Evolutionary conservation across 2,888 invertebrate genomes (phyloP), one percentile per base, ranked within the genome.

Genomic region (Stomorhina lunata): DNA sequence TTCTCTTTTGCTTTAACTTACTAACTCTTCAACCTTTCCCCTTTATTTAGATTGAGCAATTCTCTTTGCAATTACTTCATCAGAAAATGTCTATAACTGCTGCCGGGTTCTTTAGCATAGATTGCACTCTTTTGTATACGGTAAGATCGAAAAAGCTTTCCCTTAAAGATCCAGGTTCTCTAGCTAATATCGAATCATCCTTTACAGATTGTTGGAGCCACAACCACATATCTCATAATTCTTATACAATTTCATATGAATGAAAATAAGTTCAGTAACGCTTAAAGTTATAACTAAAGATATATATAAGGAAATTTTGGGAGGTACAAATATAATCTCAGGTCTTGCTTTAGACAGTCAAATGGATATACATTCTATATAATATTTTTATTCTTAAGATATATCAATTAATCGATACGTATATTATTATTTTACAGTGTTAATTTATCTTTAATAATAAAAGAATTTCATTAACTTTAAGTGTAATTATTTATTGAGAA

Each of bases 11-110:
- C 2, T 12, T 27, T 65, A 12, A 65, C n/a, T 40, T 45, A 40
- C 9, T 48, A 48, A 17, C 15, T 22, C n/a, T 27, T 6, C 12
- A 0, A 10, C 10, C 0, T n/a, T 43, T 4, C 40, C 1, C 10
- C 2, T 20, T 7, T 9, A 50, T 72, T 22, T 61, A 92, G 92
- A 90, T 92, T 66, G 91, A 92, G 81, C 91, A 91, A 85, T 92
- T 92, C 83, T 92, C 92, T 0, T 84, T 92, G 61, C 92, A 92
- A 85, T 86, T 92, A 81, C 84, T 92, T 0, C 92, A 92, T 84
- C 92, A 92, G 84, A 90, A 91, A 78, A 85, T 92, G 0, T 84
- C 88, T 43, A 92, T 92, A 79, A 91, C 91, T 1, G 92, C 92
- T 4, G 90, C 91, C 59, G 92, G 92, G 37, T 92, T 92, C 84